Evolutionary conservation across 2,797 vertebrate genomes (phyloP).

Genomic region (Sebastes kiyomatsui): DNA sequence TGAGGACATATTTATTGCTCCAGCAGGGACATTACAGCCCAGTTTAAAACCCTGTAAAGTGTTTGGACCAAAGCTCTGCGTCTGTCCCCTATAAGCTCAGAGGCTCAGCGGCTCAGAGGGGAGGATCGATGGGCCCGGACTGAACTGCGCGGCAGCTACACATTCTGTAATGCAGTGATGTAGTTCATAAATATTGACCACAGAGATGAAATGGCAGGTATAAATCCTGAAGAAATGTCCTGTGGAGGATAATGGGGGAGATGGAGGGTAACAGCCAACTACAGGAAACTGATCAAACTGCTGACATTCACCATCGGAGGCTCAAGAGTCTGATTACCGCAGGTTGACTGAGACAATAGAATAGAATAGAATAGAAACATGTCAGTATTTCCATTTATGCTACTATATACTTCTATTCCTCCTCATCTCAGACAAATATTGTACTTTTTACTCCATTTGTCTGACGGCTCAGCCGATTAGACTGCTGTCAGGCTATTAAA

Average conservation of each 20-base stretch:
- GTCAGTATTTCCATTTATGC: neutral
- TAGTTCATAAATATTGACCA: constrained; percentile 81
- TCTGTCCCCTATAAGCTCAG: constrained; percentile 23
- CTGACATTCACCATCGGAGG: constrained; percentile 40
- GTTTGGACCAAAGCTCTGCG: constrained; percentile 32
- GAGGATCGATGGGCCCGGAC: constrained; percentile 54
- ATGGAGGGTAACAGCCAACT: constrained; percentile 20
- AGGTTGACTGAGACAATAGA: neutral
- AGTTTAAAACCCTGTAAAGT: constrained; percentile 39
- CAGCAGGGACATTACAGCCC: constrained; percentile 6
- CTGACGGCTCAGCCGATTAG: neutral
- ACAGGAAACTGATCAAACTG: constrained; percentile 61
- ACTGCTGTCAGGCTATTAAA: too few relatives aligned
- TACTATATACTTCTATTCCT: neutral
- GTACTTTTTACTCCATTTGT: neutral
- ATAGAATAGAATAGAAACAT: neutral
- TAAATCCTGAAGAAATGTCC: constrained; percentile 70
- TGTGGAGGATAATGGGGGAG: constrained; percentile 52
- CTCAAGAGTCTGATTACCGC: neutral
- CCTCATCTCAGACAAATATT: neutral
- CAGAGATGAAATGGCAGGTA: constrained; percentile 62
- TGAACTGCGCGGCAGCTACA: constrained; percentile 57
- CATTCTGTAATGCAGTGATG: constrained; percentile 68
- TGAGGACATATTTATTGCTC: constrained; percentile 41
- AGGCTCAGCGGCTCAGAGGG: constrained; percentile 18